phyloP scores from a whole-genome alignment of 2,113 vertebrate species.

The Sinosuthora webbiana region DNA sequence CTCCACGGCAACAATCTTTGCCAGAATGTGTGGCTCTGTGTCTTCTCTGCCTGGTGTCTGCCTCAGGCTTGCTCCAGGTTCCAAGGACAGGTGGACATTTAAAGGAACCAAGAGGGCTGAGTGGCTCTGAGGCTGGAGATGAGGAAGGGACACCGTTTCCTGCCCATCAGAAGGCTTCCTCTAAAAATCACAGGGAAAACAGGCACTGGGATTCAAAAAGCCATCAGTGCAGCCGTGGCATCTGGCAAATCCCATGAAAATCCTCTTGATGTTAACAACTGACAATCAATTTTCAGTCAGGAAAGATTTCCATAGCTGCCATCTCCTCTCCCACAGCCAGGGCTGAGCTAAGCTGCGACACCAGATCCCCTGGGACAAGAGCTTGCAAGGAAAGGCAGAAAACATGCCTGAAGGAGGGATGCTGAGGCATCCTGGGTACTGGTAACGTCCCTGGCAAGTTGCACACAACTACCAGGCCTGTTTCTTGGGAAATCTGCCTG shows the following conservation, averaged over 20 bases:
- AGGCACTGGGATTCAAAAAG: not conserved
- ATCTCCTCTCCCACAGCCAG: not conserved
- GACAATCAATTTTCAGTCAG: not conserved
- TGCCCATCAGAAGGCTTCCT: not conserved
- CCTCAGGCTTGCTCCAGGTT: not conserved
- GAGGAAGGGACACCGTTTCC: not conserved
- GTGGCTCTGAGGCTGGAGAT: not conserved
- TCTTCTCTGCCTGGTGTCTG: not conserved
- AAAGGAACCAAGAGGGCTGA: not conserved
- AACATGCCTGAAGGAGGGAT: not conserved
- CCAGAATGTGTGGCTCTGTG: accelerated
- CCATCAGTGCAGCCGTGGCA: not conserved
- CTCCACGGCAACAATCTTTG: accelerated
- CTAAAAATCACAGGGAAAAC: not conserved
- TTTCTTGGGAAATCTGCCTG: not conserved
- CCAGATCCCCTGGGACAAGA: not conserved
- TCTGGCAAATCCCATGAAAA: not conserved
- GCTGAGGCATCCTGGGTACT: not conserved
- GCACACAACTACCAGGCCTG: too few species aligned
- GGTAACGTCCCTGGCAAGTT: accelerated
- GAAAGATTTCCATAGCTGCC: not conserved
- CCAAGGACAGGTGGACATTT: not conserved
- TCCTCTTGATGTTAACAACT: not conserved
- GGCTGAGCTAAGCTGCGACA: not conserved
- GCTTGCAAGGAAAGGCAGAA: not conserved